Evolutionary conservation across 2,888 invertebrate species (phyloP), one percentile per base, ranked within the genome.

Genomic region (Biston betularia): DNA sequence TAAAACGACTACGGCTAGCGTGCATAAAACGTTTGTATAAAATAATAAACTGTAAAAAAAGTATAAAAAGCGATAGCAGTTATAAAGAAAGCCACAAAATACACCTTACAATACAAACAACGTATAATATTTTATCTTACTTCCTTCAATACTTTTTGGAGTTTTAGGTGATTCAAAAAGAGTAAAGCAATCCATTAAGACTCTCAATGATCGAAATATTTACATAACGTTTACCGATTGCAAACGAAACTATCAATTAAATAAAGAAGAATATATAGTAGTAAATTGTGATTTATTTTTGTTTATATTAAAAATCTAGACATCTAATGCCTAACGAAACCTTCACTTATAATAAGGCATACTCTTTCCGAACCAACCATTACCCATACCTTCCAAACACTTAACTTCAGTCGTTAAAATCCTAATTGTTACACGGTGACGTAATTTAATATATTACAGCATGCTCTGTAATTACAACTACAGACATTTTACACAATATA

Each of bases 381-480:
- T 60, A 42, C 33, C 50, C 82, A 81, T 76, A 82, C 79, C 78
- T 75, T 70, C 77, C 79, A 87, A 86, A 84, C 79, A 82, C 79
- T 83, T 82, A 83, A 24, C 84, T 83, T 90, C 90, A 91, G 90
- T 91, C 90, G 81, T 86, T 86, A 84, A 87, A 86, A 86, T 76
- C 80, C 85, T 89, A 89, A 80, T 78, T 75, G 74, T 78, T 74
- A 75, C 75, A 68, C 70, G 67, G 68, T 72, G 74, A 78, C 75
- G 76, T 80, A 75, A 78, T 79, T 75, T 69, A 77, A 80, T 85
- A 86, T 83, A 74, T 82, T 85, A 86, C 84, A 87, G 81, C 87
- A 88, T 88, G 86, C 86, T 86, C 75, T 76, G 54, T 68, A 67
- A 57, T 35, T 60, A 66, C 52, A 74, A 79, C 79, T 81, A 84